A percentile compares a stretch with the other conserved stretches of the same genome.
These are phyloP conservation scores for Micromussa lordhowensis DNA, from an alignment of 92 coral and sea anemone species.

Conservation along the genomic window DNA sequence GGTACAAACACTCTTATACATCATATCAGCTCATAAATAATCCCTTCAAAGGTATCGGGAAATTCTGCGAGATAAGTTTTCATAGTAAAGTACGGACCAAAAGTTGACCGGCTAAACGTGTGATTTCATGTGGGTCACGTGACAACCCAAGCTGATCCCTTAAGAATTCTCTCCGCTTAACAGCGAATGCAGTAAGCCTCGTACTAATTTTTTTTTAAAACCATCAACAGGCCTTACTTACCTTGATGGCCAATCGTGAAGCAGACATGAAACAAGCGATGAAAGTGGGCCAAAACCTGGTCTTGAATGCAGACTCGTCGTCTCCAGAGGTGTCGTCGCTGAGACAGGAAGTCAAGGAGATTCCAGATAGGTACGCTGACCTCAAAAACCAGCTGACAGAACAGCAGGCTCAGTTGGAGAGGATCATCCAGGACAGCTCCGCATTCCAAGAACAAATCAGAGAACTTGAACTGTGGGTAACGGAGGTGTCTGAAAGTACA, in stretches of 20 bases:
- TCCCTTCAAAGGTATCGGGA: too few relatives aligned
- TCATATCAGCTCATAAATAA: too few relatives aligned
- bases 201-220: neutral
- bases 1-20: too few relatives aligned
- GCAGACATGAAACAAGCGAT: slow-evolving; percentile 78
- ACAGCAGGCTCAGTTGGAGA: slow-evolving; percentile 75
- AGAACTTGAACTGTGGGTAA: slow-evolving; percentile 84
- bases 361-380: slow-evolving; percentile 70
- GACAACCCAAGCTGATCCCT: too few relatives aligned
- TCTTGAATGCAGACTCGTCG: slow-evolving; percentile 75
- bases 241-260: slow-evolving; percentile 72
- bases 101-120: too few relatives aligned
- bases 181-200: neutral
- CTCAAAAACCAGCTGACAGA: slow-evolving; percentile 73
- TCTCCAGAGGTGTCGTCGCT: slow-evolving; percentile 79
- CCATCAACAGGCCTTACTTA: slow-evolving; percentile 67
- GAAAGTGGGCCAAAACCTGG: slow-evolving; percentile 80
- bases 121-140: too few relatives aligned
- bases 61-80: too few relatives aligned
- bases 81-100: too few relatives aligned
- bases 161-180: neutral
- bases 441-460: slow-evolving; percentile 70
- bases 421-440: slow-evolving; percentile 56
- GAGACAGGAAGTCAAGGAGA: slow-evolving; percentile 78
- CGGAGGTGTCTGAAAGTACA: slow-evolving; percentile 76